Percentiles rank a stretch among this genome's conserved stretches.
These are phyloP conservation scores for Strongylocentrotus purpuratus DNA, from an alignment of 35 echinoderm and acorn worm species.

Conservation along the genomic window DNA sequence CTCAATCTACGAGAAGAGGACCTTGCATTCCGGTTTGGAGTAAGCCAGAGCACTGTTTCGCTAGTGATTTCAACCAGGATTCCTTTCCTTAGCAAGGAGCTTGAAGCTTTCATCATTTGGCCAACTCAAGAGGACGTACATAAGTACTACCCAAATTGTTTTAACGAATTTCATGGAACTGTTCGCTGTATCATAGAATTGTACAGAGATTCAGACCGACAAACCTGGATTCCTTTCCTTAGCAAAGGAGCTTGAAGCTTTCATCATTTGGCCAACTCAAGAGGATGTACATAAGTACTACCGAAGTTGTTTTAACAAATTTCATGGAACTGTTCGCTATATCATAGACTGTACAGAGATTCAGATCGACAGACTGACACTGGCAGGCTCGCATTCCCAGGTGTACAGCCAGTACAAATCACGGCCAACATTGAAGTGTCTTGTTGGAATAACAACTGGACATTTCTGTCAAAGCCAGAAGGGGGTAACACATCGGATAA, in stretches of 20 bases:
- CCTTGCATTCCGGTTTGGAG: constrained; percentile 71
- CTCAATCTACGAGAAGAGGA: constrained; percentile 71
- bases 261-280: constrained; percentile 80
- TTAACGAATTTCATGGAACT: constrained; percentile 68
- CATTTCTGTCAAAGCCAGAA: constrained; percentile 71
- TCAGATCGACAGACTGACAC: constrained; percentile 63
- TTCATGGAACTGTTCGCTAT: constrained; percentile 71
- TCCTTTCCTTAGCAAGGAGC: constrained; percentile 65
- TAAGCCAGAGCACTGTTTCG: constrained; percentile 70
- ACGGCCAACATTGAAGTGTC: constrained; percentile 61
- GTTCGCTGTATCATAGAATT: constrained; percentile 85
- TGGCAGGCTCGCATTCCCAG: constrained; percentile 63
- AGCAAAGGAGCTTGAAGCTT: constrained; percentile 60
- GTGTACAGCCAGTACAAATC: constrained; percentile 86
- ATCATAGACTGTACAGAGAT: constrained; percentile 90
- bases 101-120: constrained; percentile 73
- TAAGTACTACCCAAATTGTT: constrained; percentile 74
- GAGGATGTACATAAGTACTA: constrained; percentile 64
- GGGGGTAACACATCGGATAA: constrained; percentile 84
- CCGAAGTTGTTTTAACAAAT: constrained; percentile 74
- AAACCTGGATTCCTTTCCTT: constrained; percentile 81
- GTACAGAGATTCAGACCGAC: too few species aligned
- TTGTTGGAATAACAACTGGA: constrained; percentile 74
- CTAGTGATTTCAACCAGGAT: constrained; percentile 83
- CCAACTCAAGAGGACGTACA: constrained; percentile 68